Base-by-base conservation (phyloP, 2,797 vertebrate genomes). In the Eulemur albifrons region DNA sequence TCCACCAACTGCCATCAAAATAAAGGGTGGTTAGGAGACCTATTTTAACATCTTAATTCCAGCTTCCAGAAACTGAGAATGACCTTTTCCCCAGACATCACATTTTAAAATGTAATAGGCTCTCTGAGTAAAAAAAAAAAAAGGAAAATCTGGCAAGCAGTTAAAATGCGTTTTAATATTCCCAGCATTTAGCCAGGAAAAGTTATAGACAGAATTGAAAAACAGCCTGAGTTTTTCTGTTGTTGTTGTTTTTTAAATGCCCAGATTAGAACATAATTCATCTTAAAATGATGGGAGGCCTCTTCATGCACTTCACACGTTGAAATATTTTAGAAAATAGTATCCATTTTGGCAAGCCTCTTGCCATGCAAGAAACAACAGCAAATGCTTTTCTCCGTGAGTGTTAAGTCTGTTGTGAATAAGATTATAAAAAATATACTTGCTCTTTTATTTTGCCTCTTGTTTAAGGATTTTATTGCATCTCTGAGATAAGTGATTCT, bases 251-350 rank as follows among this genome's bases (percentile, higher is more conserved):
- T 84, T 97, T 96, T 52, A 80, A 95, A 94, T 86, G 89, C 89
- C 81, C 61, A 9, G 95, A 96, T 96, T 97, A 97, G 93, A 96
- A 96, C 92, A 97, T 89, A 96, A 96, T 98, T 97, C 87, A 86
- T 98, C 93, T 96, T 88, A 88, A 97, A 97, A 94, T 97, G 97
- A 97, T 7, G 81, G 88, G 91, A 97, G 85, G 87, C 84, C 94
- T 97, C 94, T 91, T 96, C 76, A 77, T 93, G 81, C 92, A 82
- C 84, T 98, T 97, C 91, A 97, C 96, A 97, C 93, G 67, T 97
- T 54, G 88, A 97, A 98, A 96, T 97, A 98, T 94, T 98, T 97
- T 98, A 96, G 97, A 98, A 97, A 98, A 97, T 97, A 98, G 82
- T 96, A 97, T 95, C 97, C 96, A 97, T 97, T 95, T 98, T 98